Base-by-base conservation (phyloP, 2,888 invertebrate genomes). In the Drosophila picticornis region DNA sequence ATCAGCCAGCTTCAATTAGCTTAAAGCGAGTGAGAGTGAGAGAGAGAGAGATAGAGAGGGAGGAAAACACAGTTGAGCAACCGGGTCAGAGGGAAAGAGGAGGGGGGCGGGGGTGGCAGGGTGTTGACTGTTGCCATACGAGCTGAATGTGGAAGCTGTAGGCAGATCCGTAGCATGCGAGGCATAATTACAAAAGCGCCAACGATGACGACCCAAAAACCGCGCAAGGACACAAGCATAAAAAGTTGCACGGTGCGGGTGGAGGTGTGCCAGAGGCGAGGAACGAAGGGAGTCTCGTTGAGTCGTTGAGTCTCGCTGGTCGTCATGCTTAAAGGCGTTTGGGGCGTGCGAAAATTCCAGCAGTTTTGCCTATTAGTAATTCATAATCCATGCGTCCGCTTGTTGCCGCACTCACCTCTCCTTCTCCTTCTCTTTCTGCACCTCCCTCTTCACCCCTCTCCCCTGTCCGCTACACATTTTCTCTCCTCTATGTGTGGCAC, bases 281-380 rank as follows among this genome's bases (percentile, higher is more conserved):
- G 25, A 2, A 11, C 34, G 31, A 32, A 27, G 34, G 2, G 19
- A 4, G 11, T 36, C 36, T 25, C n/a, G 34, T 51, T 31, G 48
- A 55, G 58, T 27, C 40, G 53, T n/a, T 52, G 25, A 46, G 46
- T 29, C 32, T 38, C 38, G 22, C 31, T 57, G 57, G 72, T n/a
- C 65, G 43, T 66, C 60, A 57, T 65, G 55, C 25, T 65, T 50
- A 34, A 53, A 69, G 61, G 57, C 51, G 82, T 62, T 77, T 62
- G 71, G 66, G 69, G 75, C 86, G 88, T 90, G 88, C 74, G 80
- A 85, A 85, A 84, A 85, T 88, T 88, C 75, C 83, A 80, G 67
- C 90, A 85, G 75, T 72, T 75, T 78, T 75, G 85, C 80, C 85
- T 70, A 88, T 85, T 90, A 90, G 79, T 88, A 90, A 85, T 85